phyloP scores from a whole-genome alignment of 1,140 invertebrate genomes.

The Drosophila varians region DNA sequence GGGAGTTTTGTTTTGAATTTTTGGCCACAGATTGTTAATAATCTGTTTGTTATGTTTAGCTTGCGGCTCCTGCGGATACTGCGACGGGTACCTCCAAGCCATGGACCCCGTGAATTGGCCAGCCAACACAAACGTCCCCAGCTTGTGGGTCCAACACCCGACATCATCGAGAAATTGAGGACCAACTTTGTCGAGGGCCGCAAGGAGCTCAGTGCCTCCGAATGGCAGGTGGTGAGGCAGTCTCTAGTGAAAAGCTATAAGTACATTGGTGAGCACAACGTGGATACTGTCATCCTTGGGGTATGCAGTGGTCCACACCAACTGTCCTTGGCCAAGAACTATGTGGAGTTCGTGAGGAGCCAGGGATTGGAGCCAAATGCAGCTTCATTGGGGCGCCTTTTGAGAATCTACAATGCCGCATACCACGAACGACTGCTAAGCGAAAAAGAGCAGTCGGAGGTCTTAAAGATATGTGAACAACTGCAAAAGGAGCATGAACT shows the following conservation, averaged over 20 bases:
- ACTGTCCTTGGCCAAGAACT: slow-evolving; percentile 85
- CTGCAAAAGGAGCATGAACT: slow-evolving; percentile 85
- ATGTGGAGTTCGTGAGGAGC: slow-evolving; percentile 85
- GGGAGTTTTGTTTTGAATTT: neutral
- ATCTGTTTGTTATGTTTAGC: slow-evolving; percentile 41
- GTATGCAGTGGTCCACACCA: slow-evolving; percentile 83
- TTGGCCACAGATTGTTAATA: neutral
- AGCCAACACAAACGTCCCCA: slow-evolving; percentile 57
- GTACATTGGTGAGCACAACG: slow-evolving; percentile 83
- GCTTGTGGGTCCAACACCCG: slow-evolving; percentile 30
- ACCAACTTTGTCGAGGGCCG: slow-evolving; percentile 38
- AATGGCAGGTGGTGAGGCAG: slow-evolving; percentile 56
- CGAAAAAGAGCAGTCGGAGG: slow-evolving; percentile 85
- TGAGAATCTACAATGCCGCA: slow-evolving; percentile 84
- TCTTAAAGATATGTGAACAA: slow-evolving; percentile 85
- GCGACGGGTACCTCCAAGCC: neutral
- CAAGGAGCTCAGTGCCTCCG: slow-evolving; percentile 28
- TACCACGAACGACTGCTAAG: slow-evolving; percentile 78
- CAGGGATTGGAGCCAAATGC: slow-evolving; percentile 84
- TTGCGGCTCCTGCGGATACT: slow-evolving; percentile 43
- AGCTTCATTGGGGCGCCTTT: slow-evolving; percentile 85
- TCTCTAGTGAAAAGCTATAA: slow-evolving; percentile 49
- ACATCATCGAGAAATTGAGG: slow-evolving; percentile 59
- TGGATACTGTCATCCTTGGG: slow-evolving; percentile 86
- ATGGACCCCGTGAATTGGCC: slow-evolving; percentile 5